Evolutionary conservation across 2,888 invertebrate species (phyloP).

Genomic region (Dryocosmus kuriphilus): DNA sequence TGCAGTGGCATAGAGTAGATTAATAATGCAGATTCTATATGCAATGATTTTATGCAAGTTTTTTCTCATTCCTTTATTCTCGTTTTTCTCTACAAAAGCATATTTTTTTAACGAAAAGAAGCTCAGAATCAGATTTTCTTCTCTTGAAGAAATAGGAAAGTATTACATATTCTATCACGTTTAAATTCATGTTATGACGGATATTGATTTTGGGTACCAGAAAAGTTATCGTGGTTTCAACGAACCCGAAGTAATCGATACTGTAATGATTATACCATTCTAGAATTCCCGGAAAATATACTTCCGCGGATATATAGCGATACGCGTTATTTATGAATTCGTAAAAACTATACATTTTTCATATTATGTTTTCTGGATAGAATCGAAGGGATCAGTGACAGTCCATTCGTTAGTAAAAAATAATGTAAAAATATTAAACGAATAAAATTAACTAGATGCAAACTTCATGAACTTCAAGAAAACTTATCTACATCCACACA

Average conservation of each 20-base stretch:
- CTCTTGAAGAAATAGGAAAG: background rate
- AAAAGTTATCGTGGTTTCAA: slow-evolving; percentile 6
- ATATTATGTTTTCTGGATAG: too few relatives aligned
- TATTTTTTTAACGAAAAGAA: slow-evolving; percentile 4
- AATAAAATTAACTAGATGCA: too few relatives aligned
- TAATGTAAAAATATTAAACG: too few relatives aligned
- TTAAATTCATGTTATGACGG: background rate
- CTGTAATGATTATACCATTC: background rate
- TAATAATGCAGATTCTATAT: background rate
- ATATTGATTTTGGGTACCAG: slow-evolving; percentile 11
- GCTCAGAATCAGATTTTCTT: background rate
- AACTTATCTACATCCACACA: background rate
- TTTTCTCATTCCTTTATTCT: background rate
- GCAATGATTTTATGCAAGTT: background rate
- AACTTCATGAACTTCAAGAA: too few relatives aligned
- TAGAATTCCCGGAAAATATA: background rate
- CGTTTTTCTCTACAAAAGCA: background rate
- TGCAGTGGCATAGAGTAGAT: background rate
- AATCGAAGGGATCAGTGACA: too few relatives aligned
- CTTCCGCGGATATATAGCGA: background rate
- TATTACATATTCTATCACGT: background rate
- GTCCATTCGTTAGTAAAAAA: too few relatives aligned
- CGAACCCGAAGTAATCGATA: slow-evolving; percentile 15
- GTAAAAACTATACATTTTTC: too few relatives aligned
- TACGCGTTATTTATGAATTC: background rate